These are phyloP conservation scores for Phoebastria nigripes DNA, from an alignment of 2,797 vertebrate genomes.

Conservation along the genomic window DNA sequence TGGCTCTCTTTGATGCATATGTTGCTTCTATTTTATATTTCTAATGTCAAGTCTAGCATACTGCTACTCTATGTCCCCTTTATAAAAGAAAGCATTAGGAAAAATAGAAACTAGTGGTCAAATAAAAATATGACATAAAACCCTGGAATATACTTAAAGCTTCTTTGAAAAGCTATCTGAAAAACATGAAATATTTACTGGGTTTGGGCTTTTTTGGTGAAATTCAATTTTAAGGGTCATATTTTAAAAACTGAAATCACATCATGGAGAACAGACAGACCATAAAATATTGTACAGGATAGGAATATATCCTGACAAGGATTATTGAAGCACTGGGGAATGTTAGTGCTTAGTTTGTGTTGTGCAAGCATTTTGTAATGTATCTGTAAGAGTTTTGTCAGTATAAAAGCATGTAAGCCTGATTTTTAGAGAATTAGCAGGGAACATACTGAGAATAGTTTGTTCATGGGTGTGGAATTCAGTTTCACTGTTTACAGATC, in stretches of 20 bases:
- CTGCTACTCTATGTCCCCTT: neutral
- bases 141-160: neutral
- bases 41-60: neutral
- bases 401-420: neutral
- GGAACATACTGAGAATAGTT: neutral
- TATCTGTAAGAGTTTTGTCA: neutral
- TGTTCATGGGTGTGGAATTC: neutral
- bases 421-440: neutral
- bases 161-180: neutral
- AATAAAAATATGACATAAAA: neutral
- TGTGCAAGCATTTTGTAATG: neutral
- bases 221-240: neutral
- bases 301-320: neutral
- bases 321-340: neutral
- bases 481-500: neutral
- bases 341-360: neutral
- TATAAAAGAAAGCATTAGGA: neutral
- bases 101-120: neutral
- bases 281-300: neutral
- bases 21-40: neutral
- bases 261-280: neutral
- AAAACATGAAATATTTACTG: neutral
- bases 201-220: fast-evolving
- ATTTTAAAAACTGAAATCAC: neutral
- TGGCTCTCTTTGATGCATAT: neutral